Evolutionary conservation across 2,888 invertebrate genomes (phyloP), one percentile per base, ranked within the genome.

Genomic region (Lutraria lutraria): DNA sequence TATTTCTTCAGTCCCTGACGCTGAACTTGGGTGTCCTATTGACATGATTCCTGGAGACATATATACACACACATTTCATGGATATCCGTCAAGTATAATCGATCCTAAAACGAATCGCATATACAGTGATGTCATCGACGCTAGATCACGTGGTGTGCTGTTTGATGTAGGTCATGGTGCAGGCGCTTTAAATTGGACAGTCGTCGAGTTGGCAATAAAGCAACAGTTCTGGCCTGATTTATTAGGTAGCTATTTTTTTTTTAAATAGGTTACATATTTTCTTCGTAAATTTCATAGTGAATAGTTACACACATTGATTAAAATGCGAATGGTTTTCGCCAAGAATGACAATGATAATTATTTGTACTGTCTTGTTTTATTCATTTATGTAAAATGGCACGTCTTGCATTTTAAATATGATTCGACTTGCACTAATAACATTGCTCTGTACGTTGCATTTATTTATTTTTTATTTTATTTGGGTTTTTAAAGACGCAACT

Each of bases 141-240:
- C 96, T 31, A 94, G 88, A 81, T 90, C 92, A 63, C 92, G 95
- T 80, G 95, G 95, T 19, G 95, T 96, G 12, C 68, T 95, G 0
- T 95, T 95, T 91, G 96, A 96, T 84, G 91, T 94, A 13, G 96
- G 96, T 0, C 96, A 96, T 88, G 96, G 96, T 0, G 93, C 93
- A 52, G 95, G 95, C 4, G 93, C 95, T 0, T 96, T 96, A 81
- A 92, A 89, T 25, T 96, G 96, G 96, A 93, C 92, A 4, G 94
- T 95, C 2, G 94, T 95, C 0, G 95, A 95, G 86, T 84, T 93
- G 16, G 93, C 94, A 54, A 89, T 92, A 0, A 84, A 92, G 34
- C 86, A 93, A 52, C 91, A 90, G 3, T 95, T 96, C 83, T 95
- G 93, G 94, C 95, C 95, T 10, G 95, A 96, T 90, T 88, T 92